phyloP scores from a whole-genome alignment of 53 echinoderm and acorn worm species.

The Crossaster papposus region DNA sequence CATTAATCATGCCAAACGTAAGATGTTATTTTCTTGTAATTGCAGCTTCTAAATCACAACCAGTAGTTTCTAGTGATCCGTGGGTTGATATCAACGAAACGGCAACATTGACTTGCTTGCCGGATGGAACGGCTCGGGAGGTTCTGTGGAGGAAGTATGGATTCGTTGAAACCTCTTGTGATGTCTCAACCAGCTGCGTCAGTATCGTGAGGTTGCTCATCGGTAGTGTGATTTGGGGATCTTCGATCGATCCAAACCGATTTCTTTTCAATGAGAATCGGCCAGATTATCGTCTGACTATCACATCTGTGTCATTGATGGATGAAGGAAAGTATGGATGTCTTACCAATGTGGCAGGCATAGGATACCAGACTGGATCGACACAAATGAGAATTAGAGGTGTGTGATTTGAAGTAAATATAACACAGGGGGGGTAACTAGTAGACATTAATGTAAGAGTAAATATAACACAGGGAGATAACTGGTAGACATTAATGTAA shows the following conservation, averaged over 20 bases:
- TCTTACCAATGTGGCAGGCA: background rate
- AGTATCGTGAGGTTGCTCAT: background rate
- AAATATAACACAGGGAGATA: too few relatives aligned
- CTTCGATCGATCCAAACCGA: background rate
- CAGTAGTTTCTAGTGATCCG: background rate
- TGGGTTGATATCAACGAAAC: background rate
- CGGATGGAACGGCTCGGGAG: background rate
- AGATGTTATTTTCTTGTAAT: background rate
- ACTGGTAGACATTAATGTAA: too few relatives aligned
- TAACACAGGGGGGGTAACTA: background rate
- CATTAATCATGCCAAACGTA: background rate
- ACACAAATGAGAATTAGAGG: background rate
- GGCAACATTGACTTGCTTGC: background rate
- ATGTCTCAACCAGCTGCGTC: background rate
- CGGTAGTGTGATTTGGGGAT: background rate
- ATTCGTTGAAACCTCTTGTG: background rate
- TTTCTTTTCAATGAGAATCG: background rate
- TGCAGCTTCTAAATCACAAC: background rate
- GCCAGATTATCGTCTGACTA: background rate
- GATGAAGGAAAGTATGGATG: background rate
- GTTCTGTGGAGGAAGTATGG: background rate
- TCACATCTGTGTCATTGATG: background rate
- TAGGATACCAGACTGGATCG: background rate
- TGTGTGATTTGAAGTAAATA: background rate
- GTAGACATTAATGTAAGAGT: background rate